Evolutionary conservation across 2,797 vertebrate species (phyloP).

Genomic region (Otus scops): DNA sequence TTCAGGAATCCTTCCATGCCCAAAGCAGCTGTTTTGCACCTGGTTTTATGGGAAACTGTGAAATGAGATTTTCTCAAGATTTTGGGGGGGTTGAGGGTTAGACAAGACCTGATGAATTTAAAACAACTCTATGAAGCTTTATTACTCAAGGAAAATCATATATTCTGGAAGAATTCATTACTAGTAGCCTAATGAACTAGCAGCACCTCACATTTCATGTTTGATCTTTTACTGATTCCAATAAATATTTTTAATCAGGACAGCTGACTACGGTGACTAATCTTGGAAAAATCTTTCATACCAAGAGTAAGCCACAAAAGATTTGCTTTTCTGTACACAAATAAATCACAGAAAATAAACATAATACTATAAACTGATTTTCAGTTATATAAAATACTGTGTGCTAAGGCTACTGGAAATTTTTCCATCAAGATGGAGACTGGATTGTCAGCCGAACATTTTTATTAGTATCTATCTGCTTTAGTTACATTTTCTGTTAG

Average conservation of each 20-base stretch:
- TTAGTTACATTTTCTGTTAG: conserved; percentile 32
- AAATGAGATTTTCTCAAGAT: conserved; percentile 76
- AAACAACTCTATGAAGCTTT: conserved; percentile 33
- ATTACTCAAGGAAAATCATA: background rate
- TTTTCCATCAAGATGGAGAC: conserved; percentile 18
- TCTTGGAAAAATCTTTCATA: background rate
- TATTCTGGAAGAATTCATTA: background rate
- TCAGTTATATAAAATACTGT: background rate
- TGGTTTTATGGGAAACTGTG: conserved; percentile 74
- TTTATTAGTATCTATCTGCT: conserved; percentile 54
- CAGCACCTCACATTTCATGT: background rate
- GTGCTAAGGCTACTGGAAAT: background rate
- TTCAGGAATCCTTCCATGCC: conserved; percentile 19
- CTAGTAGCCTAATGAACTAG: background rate
- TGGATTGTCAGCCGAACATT: background rate
- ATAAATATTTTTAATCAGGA: background rate
- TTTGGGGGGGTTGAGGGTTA: conserved; percentile 18
- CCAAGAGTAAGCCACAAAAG: background rate
- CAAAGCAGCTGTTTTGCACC: conserved; percentile 73
- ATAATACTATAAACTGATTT: background rate
- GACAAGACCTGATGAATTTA: conserved; percentile 7
- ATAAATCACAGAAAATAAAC: background rate
- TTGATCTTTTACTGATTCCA: background rate
- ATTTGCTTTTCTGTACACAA: background rate
- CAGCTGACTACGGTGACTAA: background rate